Conservation (phyloP, 2,797 vertebrate species). For the Hypotaenidia okinawae region DNA sequence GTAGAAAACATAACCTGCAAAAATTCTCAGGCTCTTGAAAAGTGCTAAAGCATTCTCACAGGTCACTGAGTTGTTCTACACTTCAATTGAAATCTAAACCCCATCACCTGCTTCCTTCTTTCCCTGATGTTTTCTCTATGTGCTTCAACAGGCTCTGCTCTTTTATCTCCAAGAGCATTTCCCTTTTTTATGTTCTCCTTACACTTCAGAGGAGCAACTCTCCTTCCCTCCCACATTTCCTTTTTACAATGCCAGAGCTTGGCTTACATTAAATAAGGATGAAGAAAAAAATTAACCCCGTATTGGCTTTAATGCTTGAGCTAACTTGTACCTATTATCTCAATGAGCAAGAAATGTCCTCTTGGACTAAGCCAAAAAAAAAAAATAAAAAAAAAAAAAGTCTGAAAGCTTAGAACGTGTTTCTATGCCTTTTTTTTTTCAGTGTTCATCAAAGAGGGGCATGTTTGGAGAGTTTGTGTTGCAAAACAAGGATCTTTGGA, state of each 20-base stretch:
- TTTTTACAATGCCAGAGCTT: background rate
- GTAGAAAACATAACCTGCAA: background rate
- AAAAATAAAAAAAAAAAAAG: no score
- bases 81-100: constrained; percentile 39
- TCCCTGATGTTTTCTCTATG: background rate
- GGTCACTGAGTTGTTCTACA: constrained; percentile 16
- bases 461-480: background rate
- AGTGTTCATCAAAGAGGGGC: background rate
- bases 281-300: background rate
- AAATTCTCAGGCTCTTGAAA: constrained; percentile 6
- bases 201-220: constrained; percentile 18
- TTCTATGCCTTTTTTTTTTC: background rate
- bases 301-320: background rate
- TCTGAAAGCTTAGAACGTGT: background rate
- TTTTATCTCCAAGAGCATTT: constrained; percentile 26
- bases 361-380: background rate
- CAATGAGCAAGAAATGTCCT: background rate
- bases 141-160: background rate
- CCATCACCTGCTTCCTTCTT: constrained; percentile 14
- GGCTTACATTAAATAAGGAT: background rate
- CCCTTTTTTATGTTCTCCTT: background rate
- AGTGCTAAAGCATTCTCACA: background rate
- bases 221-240: background rate
- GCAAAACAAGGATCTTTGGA: background rate
- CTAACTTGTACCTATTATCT: background rate